A percentile compares a stretch with the other conserved stretches of the same genome.
phyloP scores from a whole-genome alignment of 2,113 vertebrate genomes.

The Ophthalmotilapia sp. region DNA sequence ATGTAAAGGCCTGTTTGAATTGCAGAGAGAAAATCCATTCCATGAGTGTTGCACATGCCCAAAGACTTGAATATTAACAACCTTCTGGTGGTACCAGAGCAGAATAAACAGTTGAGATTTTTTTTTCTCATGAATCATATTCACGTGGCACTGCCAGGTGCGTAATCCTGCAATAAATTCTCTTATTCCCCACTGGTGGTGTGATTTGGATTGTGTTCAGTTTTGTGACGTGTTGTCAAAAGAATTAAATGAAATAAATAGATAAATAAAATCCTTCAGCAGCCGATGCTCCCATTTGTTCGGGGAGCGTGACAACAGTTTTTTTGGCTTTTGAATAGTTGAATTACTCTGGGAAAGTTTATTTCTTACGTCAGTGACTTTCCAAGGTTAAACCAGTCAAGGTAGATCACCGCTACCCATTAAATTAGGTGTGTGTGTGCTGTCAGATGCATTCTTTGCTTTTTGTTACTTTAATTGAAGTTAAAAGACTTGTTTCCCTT shows the following conservation, averaged over 20 bases:
- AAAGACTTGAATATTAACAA: conserved; percentile 60
- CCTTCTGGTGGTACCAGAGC: conserved; percentile 35
- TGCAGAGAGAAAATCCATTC: conserved; percentile 40
- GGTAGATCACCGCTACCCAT: not conserved
- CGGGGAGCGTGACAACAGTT: not conserved
- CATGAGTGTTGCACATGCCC: conserved; percentile 33
- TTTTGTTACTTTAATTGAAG: not conserved
- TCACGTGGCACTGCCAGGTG: conserved; percentile 61
- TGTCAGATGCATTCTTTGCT: not conserved
- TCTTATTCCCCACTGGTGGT: conserved; percentile 6
- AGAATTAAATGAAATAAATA: not conserved
- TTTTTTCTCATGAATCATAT: conserved; percentile 7
- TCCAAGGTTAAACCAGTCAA: not conserved
- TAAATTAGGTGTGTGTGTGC: not conserved
- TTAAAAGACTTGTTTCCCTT: not conserved
- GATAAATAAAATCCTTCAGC: not conserved
- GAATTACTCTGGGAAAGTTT: not conserved
- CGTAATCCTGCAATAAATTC: conserved; percentile 39
- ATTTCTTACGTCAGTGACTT: not conserved
- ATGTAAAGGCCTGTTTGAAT: conserved; percentile 23
- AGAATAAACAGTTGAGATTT: conserved; percentile 39
- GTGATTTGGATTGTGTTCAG: conserved; percentile 27
- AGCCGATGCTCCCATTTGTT: conserved; percentile 1
- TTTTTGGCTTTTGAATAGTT: not conserved
- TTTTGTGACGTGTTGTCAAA: conserved; percentile 26